phyloP scores from a whole-genome alignment of 2,113 vertebrate species.

The Coregonus clupeaformis region DNA sequence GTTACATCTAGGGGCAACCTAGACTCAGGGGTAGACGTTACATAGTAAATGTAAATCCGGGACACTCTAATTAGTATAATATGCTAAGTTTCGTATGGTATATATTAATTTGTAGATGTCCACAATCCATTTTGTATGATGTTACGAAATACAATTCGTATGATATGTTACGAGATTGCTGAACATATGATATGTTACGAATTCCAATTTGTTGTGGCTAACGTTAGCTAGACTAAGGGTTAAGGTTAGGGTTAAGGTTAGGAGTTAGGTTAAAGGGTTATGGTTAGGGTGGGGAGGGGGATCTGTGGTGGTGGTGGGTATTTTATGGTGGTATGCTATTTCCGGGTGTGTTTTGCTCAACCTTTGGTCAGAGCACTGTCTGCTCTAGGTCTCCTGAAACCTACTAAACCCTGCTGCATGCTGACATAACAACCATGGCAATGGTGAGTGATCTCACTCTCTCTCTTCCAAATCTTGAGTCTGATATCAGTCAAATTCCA shows the following conservation, averaged over 20 bases:
- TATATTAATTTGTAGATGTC: too few relatives aligned
- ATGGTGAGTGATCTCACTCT: slow-evolving; percentile 46
- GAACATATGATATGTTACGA: too few relatives aligned
- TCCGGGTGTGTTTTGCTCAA: background rate
- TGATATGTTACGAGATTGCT: too few relatives aligned
- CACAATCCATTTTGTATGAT: too few relatives aligned
- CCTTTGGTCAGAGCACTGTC: slow-evolving; percentile 7
- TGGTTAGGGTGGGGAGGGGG: background rate
- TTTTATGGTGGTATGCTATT: too few relatives aligned
- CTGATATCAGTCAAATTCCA: background rate
- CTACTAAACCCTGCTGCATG: slow-evolving; percentile 16
- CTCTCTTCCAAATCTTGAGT: background rate
- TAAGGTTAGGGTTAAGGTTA: too few relatives aligned
- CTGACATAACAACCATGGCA: slow-evolving; percentile 28
- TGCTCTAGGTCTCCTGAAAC: slow-evolving; percentile 1
- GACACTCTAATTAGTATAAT: too few relatives aligned
- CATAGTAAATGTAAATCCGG: background rate
- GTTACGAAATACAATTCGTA: too few relatives aligned
- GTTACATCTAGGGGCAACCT: background rate
- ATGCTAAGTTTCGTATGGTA: too few relatives aligned
- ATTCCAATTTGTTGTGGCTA: too few relatives aligned
- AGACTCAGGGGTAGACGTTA: background rate
- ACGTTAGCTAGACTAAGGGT: too few relatives aligned
- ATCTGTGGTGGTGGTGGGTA: background rate
- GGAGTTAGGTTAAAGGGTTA: too few relatives aligned